Base-by-base conservation (phyloP, 2,797 vertebrate genomes). In the Heteromormyrus szaboi region DNA sequence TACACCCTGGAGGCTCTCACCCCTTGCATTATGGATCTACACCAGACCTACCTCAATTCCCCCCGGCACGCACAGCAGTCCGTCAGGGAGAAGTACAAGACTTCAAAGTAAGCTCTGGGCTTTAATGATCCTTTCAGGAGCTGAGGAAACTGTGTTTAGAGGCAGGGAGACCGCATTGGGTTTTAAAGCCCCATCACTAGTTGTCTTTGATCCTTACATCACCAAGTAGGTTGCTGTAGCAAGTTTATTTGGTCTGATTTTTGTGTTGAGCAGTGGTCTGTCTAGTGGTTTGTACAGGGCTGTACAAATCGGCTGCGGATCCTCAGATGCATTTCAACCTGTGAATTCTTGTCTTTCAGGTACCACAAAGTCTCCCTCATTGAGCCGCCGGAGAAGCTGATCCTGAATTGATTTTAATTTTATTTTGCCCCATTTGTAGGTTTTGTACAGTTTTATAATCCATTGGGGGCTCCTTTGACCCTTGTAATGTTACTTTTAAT, bases 51-150 rank as follows among this genome's bases (percentile, higher is more conserved):
- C 96, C 95, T 98, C 94, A 93, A 56, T 92, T 97, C 97, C 56
- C 83, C 97, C 83, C 96, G 96, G 89, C 99, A 99, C n/a, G 95
- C 97, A 0, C 99, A 99, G 93, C 98, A 99, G 93, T 98, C 98
- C 1, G 96, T 99, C 91, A 94, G 96, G 88, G 99, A 99, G 89
- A 99, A 99, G 93, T 99, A 99, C 95, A 99, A 99, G 94, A 93
- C 93, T 33, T 59, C 95, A 0, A 99, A 98, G 99, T 99, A 94
- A 96, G 98, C 92, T 33, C 1, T 33, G 29, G 11, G 11, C 29
- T 33, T 12, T 33, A 33, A 14, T 33, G 25, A 29, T 0, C 11
- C 65, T 29, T 33, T 68, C 29, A 2, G 65, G 65, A 4, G 25
- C 25, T 33, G 59, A 25, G 56, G 56, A 25, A 25, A 0, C 8